These are phyloP conservation scores for Lerema accius DNA, from an alignment of 1,140 invertebrate species.

Conservation along the genomic window DNA sequence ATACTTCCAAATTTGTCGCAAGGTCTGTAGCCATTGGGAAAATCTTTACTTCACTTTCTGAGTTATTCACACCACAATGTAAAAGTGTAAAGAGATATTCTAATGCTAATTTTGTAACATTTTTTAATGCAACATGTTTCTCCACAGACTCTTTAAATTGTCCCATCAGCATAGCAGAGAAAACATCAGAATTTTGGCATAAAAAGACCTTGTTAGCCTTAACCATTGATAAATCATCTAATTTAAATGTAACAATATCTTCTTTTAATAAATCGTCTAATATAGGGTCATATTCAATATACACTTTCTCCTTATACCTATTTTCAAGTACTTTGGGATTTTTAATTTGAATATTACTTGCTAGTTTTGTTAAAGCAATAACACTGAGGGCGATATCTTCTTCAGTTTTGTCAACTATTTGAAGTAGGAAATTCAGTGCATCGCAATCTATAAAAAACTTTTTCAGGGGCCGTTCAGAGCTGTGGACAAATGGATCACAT, in stretches of 20 bases:
- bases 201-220: slow-evolving; percentile 84
- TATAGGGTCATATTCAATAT: slow-evolving; percentile 66
- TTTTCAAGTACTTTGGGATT: slow-evolving; percentile 77
- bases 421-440: slow-evolving; percentile 68
- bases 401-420: slow-evolving; percentile 58
- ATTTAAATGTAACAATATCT: slow-evolving; percentile 83
- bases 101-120: slow-evolving; percentile 83
- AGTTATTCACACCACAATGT: slow-evolving; percentile 75
- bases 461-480: slow-evolving; percentile 68
- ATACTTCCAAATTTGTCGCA: slow-evolving; percentile 85
- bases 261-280: slow-evolving; percentile 62
- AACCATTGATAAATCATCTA: slow-evolving; percentile 86
- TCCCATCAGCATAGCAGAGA: slow-evolving; percentile 86
- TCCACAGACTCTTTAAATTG: slow-evolving; percentile 86
- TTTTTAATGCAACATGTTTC: slow-evolving; percentile 81
- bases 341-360: slow-evolving; percentile 76
- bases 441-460: slow-evolving; percentile 76
- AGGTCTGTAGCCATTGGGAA: slow-evolving; percentile 79
- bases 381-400: slow-evolving; percentile 73
- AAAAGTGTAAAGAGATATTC: slow-evolving; percentile 83
- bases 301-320: slow-evolving; percentile 66
- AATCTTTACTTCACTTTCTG: slow-evolving; percentile 61
- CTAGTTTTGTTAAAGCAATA: slow-evolving; percentile 72
- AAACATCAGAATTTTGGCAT: slow-evolving; percentile 85
- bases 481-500: slow-evolving; percentile 46